Evolutionary conservation across 2,888 invertebrate species (phyloP).

Genomic region (Suillia variegata): DNA sequence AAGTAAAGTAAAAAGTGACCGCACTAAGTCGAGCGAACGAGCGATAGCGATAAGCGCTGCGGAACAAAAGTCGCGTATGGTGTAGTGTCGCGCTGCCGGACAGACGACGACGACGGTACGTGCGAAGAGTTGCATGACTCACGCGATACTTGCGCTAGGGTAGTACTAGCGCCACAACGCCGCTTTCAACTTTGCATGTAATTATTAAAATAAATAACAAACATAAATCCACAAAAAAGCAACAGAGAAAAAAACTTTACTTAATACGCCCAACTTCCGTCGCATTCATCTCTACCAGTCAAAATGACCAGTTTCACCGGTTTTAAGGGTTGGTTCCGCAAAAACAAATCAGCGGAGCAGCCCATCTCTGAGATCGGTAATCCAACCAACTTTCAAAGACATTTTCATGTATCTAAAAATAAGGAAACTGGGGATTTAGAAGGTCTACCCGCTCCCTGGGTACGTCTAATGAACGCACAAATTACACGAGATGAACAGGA

Average conservation of each 20-base stretch:
- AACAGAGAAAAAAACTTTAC: too few relatives aligned
- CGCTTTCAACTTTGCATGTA: too few relatives aligned
- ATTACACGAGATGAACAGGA: conserved; percentile 86
- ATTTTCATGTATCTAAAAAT: conserved; percentile 87
- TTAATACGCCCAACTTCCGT: too few relatives aligned
- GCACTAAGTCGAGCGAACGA: neutral
- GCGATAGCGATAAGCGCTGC: neutral
- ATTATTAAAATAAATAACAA: too few relatives aligned
- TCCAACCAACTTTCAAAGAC: conserved; percentile 84
- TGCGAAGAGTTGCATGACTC: neutral
- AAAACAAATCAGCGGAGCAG: too few relatives aligned
- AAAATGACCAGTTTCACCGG: conserved; percentile 55
- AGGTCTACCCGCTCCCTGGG: conserved; percentile 85
- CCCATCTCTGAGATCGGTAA: conserved; percentile 70
- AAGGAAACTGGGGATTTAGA: conserved; percentile 80
- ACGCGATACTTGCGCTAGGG: neutral
- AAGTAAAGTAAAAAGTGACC: neutral
- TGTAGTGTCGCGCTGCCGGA: neutral
- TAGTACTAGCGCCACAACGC: neutral
- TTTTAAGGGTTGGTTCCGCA: conserved; percentile 56
- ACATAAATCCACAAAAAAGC: too few relatives aligned
- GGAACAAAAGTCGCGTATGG: neutral
- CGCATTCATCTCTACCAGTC: too few relatives aligned
- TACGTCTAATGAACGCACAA: conserved; percentile 77
- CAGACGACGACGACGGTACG: neutral